Evolutionary conservation across 2,888 invertebrate genomes (phyloP).

Genomic region (Luperina nickerlii): DNA sequence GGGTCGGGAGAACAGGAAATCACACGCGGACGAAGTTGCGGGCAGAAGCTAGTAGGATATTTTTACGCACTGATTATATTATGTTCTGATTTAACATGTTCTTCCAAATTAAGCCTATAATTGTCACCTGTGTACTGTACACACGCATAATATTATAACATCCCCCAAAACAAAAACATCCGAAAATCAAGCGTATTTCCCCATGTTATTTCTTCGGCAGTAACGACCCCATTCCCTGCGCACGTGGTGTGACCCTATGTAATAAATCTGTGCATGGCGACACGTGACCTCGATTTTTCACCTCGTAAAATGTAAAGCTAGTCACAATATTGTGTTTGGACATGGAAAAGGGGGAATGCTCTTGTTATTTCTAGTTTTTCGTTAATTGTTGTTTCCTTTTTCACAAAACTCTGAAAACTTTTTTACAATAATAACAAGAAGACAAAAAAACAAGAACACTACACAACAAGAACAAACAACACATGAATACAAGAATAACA

Average conservation of each 20-base stretch:
- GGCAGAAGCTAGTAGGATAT: background rate
- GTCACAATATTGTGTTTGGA: constrained; percentile 62
- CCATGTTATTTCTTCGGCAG: constrained; percentile 33
- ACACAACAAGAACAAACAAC: background rate
- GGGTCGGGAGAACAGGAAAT: too few species aligned
- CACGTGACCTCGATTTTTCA: constrained; percentile 75
- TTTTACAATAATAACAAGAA: background rate
- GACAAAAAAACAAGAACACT: background rate
- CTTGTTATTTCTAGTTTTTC: background rate
- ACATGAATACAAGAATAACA: background rate
- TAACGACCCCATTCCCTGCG: constrained; percentile 53
- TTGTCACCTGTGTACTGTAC: background rate
- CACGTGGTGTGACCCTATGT: constrained; percentile 63
- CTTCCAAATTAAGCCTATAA: background rate
- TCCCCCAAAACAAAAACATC: background rate
- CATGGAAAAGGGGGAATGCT: constrained; percentile 46
- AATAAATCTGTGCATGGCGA: constrained; percentile 71
- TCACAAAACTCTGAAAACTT: background rate
- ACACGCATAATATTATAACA: background rate
- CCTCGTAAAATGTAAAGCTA: constrained; percentile 75
- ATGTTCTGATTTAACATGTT: background rate
- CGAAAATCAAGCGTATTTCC: constrained; percentile 22
- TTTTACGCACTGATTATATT: background rate
- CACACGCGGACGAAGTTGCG: too few species aligned
- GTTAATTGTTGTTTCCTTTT: background rate